Percentiles rank a stretch among this genome's conserved stretches.
Evolutionary conservation across 1,140 invertebrate species (phyloP).

Genomic region (Glomeris maerens): DNA sequence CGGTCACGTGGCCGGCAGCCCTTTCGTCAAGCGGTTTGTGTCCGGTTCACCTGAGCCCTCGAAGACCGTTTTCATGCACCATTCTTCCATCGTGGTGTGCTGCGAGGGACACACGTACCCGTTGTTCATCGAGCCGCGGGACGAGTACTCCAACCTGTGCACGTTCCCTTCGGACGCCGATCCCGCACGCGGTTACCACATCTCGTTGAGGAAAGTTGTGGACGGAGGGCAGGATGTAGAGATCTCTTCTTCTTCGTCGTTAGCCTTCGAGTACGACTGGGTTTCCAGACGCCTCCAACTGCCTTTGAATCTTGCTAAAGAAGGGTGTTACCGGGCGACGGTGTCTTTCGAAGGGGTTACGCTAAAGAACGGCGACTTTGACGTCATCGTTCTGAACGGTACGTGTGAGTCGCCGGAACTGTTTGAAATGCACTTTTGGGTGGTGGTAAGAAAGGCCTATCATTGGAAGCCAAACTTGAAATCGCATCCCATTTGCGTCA

Average conservation of each 20-base stretch:
- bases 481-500: no score
- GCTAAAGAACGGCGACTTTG: constrained; percentile 78
- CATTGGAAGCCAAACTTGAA: no score
- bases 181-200: constrained; percentile 31
- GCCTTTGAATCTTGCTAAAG: constrained; percentile 48
- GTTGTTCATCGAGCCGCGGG: constrained; percentile 70
- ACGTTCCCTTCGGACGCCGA: constrained; percentile 14
- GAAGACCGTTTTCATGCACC: constrained; percentile 67
- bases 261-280: constrained; percentile 48
- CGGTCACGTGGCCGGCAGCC: constrained; percentile 48
- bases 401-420: no score
- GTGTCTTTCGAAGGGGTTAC: constrained; percentile 60
- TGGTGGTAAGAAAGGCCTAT: no score
- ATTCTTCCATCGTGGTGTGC: constrained; percentile 73
- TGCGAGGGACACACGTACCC: constrained; percentile 57
- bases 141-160: constrained; percentile 77
- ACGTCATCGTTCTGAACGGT: constrained; percentile 80
- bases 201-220: no score
- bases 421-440: no score
- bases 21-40: constrained; percentile 47
- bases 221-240: no score
- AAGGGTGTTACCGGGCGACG: constrained; percentile 65
- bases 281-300: constrained; percentile 46
- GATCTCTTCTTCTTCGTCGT: no score
- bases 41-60: constrained; percentile 61